These are phyloP conservation scores for Falco concolor DNA, from an alignment of 2,797 vertebrate genomes.

Conservation along the genomic window DNA sequence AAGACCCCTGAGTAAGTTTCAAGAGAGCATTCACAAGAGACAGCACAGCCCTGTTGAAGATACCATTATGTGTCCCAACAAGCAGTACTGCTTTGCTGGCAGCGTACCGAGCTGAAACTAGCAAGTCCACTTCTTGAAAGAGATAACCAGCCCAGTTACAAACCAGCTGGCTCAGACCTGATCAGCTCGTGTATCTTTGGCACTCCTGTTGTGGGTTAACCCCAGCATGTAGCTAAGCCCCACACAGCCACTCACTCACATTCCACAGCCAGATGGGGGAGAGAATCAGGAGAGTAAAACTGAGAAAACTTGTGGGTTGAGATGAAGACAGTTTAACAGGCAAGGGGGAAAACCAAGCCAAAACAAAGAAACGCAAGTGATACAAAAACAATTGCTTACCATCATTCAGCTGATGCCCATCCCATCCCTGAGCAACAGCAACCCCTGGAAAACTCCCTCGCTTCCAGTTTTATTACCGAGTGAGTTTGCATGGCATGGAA, in stretches of 20 bases:
- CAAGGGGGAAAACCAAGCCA: background rate
- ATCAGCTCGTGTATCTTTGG: background rate
- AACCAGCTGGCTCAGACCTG: background rate
- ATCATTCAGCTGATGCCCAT: background rate
- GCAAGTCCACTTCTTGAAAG: background rate
- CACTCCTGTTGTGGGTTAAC: background rate
- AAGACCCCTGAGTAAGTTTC: background rate
- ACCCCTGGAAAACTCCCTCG: background rate
- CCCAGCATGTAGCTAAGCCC: background rate
- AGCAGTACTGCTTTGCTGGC: background rate
- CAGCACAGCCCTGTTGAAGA: background rate
- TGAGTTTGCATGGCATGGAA: background rate
- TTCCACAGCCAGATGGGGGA: too few relatives aligned
- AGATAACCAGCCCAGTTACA: background rate
- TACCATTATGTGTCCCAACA: background rate
- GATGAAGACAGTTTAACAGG: background rate
- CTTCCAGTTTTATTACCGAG: background rate
- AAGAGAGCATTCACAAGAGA: background rate
- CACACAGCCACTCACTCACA: too few relatives aligned
- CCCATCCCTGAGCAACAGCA: background rate
- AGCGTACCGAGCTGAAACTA: background rate
- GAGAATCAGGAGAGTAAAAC: too few relatives aligned
- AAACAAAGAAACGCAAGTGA: background rate
- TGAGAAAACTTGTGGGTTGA: too few relatives aligned
- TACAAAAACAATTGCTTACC: background rate